Evolutionary conservation across 92 coral and sea anemone genomes (phyloP).

Genomic region (Zoanthus gigantus): DNA sequence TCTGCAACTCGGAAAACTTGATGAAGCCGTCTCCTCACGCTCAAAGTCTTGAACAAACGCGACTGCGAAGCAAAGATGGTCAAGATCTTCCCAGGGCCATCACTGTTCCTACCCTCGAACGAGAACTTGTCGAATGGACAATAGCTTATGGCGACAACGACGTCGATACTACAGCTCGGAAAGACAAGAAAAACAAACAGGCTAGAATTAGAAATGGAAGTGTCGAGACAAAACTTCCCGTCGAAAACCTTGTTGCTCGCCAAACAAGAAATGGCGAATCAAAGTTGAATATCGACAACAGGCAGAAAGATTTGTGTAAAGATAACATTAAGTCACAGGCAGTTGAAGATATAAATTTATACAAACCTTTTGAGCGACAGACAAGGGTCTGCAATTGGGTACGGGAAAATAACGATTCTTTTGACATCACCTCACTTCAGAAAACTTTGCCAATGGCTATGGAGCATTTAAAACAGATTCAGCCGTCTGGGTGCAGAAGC

Average conservation of each 20-base stretch:
- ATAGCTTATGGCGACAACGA: conserved; percentile 28
- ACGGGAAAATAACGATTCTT: conserved; percentile 8
- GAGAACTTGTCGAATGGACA: conserved; percentile 36
- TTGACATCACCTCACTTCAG: background rate
- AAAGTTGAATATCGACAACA: background rate
- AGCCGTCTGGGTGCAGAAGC: background rate
- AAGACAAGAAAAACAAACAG: conserved; percentile 3
- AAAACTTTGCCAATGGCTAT: background rate
- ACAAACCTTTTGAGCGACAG: conserved; percentile 8
- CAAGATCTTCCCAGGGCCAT: background rate
- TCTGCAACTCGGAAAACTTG: conserved; percentile 1
- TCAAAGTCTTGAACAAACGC: conserved; percentile 18
- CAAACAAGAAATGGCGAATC: background rate
- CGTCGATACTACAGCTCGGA: conserved; percentile 11
- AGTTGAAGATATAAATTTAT: background rate
- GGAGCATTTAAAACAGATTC: background rate
- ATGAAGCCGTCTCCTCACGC: background rate
- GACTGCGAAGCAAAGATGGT: background rate
- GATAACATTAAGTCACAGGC: background rate
- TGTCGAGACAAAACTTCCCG: background rate
- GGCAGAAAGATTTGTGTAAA: background rate
- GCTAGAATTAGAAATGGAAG: background rate
- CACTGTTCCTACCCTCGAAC: conserved; percentile 22
- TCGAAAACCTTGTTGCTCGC: background rate
- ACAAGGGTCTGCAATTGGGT: conserved; percentile 31